These are phyloP conservation scores for Coleophora flavipennella DNA, from an alignment of 2,888 invertebrate species.

Conservation along the genomic window DNA sequence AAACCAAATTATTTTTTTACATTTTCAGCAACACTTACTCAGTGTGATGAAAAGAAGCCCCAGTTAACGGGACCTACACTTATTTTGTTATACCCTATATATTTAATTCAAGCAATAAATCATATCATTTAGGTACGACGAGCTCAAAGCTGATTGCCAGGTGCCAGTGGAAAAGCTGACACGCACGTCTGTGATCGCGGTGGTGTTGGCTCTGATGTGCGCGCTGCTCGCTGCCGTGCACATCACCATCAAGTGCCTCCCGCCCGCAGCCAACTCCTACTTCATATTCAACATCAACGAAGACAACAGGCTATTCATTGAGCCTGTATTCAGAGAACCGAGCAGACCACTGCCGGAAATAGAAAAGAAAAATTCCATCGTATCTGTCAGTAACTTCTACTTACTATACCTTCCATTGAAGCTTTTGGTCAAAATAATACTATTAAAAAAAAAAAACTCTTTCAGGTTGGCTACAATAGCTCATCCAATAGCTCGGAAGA, in stretches of 20 bases:
- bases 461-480: too few species aligned
- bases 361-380: slow-evolving; percentile 34
- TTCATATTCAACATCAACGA: slow-evolving; percentile 61
- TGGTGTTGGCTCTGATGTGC: slow-evolving; percentile 21
- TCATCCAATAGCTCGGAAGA: too few species aligned
- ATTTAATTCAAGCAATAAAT: too few species aligned
- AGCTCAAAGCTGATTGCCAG: slow-evolving; percentile 8
- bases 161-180: slow-evolving; percentile 1
- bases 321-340: slow-evolving; percentile 23
- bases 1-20: too few species aligned
- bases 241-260: slow-evolving; percentile 38
- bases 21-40: too few species aligned
- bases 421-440: too few species aligned
- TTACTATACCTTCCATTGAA: too few species aligned
- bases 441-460: too few species aligned
- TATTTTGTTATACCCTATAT: too few species aligned
- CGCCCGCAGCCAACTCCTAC: slow-evolving; percentile 45
- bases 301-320: slow-evolving; percentile 53
- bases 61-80: too few species aligned
- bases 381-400: slow-evolving; percentile 42
- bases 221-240: slow-evolving; percentile 37
- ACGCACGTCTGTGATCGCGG: slow-evolving; percentile 4
- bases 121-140: slow-evolving; percentile 12
- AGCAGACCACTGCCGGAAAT: slow-evolving; percentile 15
- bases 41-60: too few species aligned